Conservation (phyloP, 2,888 invertebrate species). For the Andrena trimmerana region DNA sequence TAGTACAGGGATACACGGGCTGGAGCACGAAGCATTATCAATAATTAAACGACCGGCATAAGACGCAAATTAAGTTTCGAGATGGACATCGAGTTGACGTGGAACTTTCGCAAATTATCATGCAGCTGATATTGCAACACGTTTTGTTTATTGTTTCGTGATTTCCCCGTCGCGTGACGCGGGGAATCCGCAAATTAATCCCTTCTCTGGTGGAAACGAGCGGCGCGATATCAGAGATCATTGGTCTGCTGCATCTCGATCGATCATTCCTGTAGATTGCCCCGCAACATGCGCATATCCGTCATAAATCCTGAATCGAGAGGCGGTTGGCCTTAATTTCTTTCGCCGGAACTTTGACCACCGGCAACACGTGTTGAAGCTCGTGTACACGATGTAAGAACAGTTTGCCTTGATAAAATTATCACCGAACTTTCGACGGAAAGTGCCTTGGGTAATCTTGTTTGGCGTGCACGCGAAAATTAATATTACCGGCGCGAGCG, state of each 20-base stretch:
- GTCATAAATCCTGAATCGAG: slow-evolving; percentile 14
- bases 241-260: slow-evolving; percentile 6
- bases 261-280: slow-evolving; percentile 33
- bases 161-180: background rate
- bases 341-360: background rate
- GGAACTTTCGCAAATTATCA: background rate
- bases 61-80: background rate
- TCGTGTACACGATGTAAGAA: background rate
- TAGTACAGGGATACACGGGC: too few relatives aligned
- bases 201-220: background rate
- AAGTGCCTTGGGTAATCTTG: background rate
- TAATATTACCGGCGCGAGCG: slow-evolving; percentile 16
- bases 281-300: background rate
- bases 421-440: background rate
- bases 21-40: too few relatives aligned
- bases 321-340: slow-evolving; percentile 7
- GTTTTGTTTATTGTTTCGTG: slow-evolving; percentile 10
- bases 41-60: too few relatives aligned
- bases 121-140: background rate
- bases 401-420: slow-evolving; percentile 21
- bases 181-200: background rate
- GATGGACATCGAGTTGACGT: too few relatives aligned
- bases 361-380: background rate
- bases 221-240: background rate
- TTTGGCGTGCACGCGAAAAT: background rate